A percentile compares a stretch with the other conserved stretches of the same genome.
Evolutionary conservation across 2,113 vertebrate species (phyloP).

Genomic region (Tringa solitaria): DNA sequence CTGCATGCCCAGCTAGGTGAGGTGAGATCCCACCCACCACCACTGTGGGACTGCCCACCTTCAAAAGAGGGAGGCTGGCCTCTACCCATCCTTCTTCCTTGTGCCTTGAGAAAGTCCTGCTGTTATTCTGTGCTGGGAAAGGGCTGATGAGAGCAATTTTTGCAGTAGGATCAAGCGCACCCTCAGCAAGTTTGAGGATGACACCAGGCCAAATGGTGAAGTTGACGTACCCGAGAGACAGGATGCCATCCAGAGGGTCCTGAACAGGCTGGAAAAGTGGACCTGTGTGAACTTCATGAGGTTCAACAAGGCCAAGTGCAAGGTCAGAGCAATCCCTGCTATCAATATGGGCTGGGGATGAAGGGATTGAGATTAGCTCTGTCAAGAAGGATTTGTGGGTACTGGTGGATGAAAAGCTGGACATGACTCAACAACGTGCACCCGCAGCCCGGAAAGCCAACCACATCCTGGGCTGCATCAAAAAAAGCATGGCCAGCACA

Average conservation of each 20-base stretch:
- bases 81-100: background rate
- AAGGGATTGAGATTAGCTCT: background rate
- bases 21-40: background rate
- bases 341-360: background rate
- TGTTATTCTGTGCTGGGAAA: background rate
- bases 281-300: background rate
- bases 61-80: background rate
- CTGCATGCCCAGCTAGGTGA: background rate
- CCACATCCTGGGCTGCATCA: background rate
- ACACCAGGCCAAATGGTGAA: background rate
- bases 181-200: background rate
- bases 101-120: background rate
- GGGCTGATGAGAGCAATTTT: background rate
- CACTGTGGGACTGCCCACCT: background rate
- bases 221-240: background rate
- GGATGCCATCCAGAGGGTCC: background rate
- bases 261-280: background rate
- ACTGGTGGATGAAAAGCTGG: background rate
- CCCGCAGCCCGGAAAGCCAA: background rate
- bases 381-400: background rate
- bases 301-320: background rate
- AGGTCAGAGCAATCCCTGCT: background rate
- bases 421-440: background rate
- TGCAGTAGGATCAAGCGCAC: background rate
- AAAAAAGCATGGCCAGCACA: background rate